These are phyloP conservation scores for Sinocyclocheilus anshuiensis DNA, from an alignment of 2,113 vertebrate genomes.

Conservation along the genomic window DNA sequence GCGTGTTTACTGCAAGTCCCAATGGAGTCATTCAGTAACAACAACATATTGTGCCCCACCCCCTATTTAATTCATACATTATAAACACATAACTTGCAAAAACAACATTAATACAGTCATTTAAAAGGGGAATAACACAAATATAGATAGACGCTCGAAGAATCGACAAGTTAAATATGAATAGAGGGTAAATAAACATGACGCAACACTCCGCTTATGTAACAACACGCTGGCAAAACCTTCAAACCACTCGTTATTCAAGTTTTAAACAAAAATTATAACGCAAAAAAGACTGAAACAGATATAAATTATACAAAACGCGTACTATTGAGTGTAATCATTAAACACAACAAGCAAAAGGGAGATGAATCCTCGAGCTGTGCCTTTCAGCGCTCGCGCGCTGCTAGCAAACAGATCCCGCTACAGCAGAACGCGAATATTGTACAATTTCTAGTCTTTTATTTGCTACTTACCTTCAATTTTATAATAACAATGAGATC, in stretches of 20 bases:
- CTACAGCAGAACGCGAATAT: too few species aligned
- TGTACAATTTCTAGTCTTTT: not conserved
- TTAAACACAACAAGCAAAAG: not conserved
- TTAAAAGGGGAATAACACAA: not conserved
- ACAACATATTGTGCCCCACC: constrained; percentile 1
- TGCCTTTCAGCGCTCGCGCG: not conserved
- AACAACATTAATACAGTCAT: not conserved
- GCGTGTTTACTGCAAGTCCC: not conserved
- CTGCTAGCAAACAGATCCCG: constrained; percentile 1
- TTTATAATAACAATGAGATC: not conserved
- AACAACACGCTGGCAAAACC: not conserved
- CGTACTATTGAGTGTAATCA: not conserved
- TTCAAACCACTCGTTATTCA: not conserved
- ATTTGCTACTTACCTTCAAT: not conserved
- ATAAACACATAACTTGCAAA: not conserved
- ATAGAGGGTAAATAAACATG: constrained; percentile 12
- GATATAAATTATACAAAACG: not conserved
- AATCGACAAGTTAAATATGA: not conserved
- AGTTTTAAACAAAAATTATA: not conserved
- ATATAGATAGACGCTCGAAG: accelerated
- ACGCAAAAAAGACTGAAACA: not conserved
- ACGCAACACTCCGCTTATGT: constrained; percentile 37
- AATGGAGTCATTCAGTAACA: not conserved
- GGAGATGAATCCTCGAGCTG: not conserved
- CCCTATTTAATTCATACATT: constrained; percentile 25